Evolutionary conservation across 2,797 vertebrate genomes (phyloP), one percentile per base, ranked within the genome.

Genomic region (Eurystomus glaucurus): DNA sequence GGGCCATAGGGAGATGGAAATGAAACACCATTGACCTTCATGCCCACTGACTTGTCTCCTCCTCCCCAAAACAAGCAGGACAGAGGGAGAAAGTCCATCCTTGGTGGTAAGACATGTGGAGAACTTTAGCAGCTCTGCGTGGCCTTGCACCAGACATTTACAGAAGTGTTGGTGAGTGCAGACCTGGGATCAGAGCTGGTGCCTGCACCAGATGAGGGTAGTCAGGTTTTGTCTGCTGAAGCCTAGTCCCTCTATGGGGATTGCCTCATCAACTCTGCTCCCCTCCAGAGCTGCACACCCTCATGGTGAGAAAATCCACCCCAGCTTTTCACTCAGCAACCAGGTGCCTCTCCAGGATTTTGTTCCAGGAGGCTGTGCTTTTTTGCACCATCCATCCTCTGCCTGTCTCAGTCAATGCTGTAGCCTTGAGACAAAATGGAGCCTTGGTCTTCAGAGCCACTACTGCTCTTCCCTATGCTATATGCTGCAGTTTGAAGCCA

Each of bases 221-320:
- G 15, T 25, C 4, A 3, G 37, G 14, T 18, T 69, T 72, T 2
- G 0, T 8, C 46, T 18, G 6, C 50, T 10, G 12, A 13, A 23
- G 9, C 5, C 28, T 26, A 11, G 12, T 11, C 4, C 29, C 15
- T 5, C 15, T 11, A 0, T 1, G 1, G 33, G 15, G 15, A 41
- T 10, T 6, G 5, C 26, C 17, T 10, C 5, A 0, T 43, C 17
- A 31, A 8, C 28, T 31, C 3, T 1, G 3, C 14, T 17, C 11
- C 19, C 2, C 2, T n/a, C 18, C 29, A 43, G 29, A 39, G 33
- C 23, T 4, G 2, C 12, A 14, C 17, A 23, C 8, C 20, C 43
- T 70, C 29, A 57, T 19, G 12, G 7, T 43, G 41, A 31, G 26
- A 82, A 75, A 85, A 70, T n/a, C 22, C 5, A 66, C 25, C 43